Evolutionary conservation across 2,113 vertebrate species (phyloP).

Genomic region (Gasterosteus aculeatus): DNA sequence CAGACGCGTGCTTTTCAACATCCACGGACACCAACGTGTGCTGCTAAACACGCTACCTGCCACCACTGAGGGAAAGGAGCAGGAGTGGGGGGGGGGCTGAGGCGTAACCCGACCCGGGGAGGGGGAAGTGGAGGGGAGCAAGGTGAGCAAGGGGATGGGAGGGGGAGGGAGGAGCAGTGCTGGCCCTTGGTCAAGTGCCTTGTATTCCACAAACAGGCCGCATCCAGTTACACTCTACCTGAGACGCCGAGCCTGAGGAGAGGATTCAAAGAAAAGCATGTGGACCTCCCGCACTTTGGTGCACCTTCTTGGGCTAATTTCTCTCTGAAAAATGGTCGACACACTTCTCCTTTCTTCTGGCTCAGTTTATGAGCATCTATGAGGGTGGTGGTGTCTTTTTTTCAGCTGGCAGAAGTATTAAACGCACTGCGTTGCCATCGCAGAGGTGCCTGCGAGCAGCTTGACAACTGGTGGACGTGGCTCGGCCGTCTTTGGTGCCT

Average conservation of each 20-base stretch:
- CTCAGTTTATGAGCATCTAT: slow-evolving; percentile 17
- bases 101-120: slow-evolving; percentile 71
- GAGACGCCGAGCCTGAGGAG: slow-evolving; percentile 80
- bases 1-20: slow-evolving; percentile 55
- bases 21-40: slow-evolving; percentile 33
- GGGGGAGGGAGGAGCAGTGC: slow-evolving; percentile 86
- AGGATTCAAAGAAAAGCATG: slow-evolving; percentile 78
- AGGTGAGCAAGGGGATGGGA: slow-evolving; percentile 39
- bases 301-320: slow-evolving; percentile 54
- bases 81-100: slow-evolving; percentile 33
- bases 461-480: slow-evolving; percentile 61
- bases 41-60: slow-evolving; percentile 54
- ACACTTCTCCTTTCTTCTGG: slow-evolving; percentile 4
- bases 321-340: slow-evolving; percentile 43
- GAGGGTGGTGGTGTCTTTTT: neutral
- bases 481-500: slow-evolving; percentile 54
- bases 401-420: slow-evolving; percentile 24
- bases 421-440: slow-evolving; percentile 7
- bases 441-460: slow-evolving; percentile 21
- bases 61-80: slow-evolving; percentile 41
- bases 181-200: slow-evolving; percentile 93
- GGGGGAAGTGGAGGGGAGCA: slow-evolving; percentile 58
- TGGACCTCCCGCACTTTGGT: slow-evolving; percentile 70
- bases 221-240: slow-evolving; percentile 87
- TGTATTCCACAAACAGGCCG: slow-evolving; percentile 87